Conservation (phyloP, 2,113 vertebrate genomes). For the Sphaerodactylus townsendi region DNA sequence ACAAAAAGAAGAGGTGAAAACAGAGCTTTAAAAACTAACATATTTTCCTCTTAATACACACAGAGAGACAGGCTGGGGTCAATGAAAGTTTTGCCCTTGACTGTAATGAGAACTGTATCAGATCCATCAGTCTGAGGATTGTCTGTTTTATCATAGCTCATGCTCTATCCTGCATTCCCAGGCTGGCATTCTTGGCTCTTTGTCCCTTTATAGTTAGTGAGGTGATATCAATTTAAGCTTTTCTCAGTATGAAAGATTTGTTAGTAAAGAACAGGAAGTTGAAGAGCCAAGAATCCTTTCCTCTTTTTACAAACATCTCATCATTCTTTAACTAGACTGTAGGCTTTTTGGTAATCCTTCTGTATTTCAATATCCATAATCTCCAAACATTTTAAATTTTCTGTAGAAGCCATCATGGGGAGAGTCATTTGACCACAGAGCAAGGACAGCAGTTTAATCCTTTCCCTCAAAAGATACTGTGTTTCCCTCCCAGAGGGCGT, state of each 20-base stretch:
- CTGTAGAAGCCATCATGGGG: too few species aligned
- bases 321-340: slow-evolving; percentile 24
- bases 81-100: slow-evolving; percentile 7
- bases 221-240: slow-evolving; percentile 13
- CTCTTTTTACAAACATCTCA: slow-evolving; percentile 35
- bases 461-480: too few species aligned
- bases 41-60: not conserved
- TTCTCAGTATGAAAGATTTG: not conserved
- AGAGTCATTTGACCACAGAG: too few species aligned
- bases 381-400: too few species aligned
- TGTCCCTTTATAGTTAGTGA: slow-evolving; percentile 18
- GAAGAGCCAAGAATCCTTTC: slow-evolving; percentile 23
- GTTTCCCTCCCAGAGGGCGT: too few species aligned
- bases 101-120: slow-evolving; percentile 14
- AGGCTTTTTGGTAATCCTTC: not conserved
- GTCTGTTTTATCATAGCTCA: not conserved
- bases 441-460: too few species aligned
- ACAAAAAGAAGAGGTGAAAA: not conserved
- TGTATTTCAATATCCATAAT: slow-evolving; percentile 19
- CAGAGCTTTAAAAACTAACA: not conserved
- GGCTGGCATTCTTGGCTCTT: slow-evolving; percentile 12
- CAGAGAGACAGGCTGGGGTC: not conserved
- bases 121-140: not conserved
- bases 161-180: not conserved
- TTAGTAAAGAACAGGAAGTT: not conserved